A percentile compares a stretch with the other conserved stretches of the same genome.
Conservation (phyloP, 1,140 invertebrate species). For the Danaus plexippus region DNA sequence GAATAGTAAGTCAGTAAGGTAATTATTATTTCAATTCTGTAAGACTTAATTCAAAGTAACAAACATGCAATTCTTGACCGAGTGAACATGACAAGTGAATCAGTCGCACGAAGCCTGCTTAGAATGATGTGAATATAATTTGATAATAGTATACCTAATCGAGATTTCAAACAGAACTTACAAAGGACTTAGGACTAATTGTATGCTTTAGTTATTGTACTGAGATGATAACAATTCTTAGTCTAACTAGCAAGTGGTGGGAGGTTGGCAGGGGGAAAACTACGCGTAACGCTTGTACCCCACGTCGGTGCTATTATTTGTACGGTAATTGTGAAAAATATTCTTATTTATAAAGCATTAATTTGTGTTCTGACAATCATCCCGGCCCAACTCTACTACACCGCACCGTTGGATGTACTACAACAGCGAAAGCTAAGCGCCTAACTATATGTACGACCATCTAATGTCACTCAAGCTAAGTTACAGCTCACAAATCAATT, state of each 20-base stretch:
- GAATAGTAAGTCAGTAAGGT: too few species aligned
- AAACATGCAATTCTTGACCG: too few species aligned
- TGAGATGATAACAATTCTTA: constrained; percentile 36
- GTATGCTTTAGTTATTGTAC: too few species aligned
- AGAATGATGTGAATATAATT: too few species aligned
- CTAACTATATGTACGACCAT: constrained; percentile 56
- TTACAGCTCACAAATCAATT: constrained; percentile 63
- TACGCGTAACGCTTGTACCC: constrained; percentile 36
- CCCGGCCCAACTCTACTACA: constrained; percentile 16
- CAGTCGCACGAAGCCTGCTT: too few species aligned
- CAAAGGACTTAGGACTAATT: too few species aligned
- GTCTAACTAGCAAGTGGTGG: constrained; percentile 56
- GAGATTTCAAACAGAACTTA: too few species aligned
- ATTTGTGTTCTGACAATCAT: constrained; percentile 5
- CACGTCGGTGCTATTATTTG: constrained; percentile 23
- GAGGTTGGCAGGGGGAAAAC: constrained; percentile 39
- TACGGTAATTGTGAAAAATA: constrained; percentile 11
- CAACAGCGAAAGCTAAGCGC: constrained; percentile 37
- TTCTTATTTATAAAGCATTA: constrained; percentile 11
- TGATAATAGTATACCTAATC: too few species aligned
- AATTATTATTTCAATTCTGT: too few species aligned
- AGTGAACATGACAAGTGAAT: too few species aligned
- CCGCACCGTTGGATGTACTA: constrained; percentile 19
- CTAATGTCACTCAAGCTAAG: constrained; percentile 48
- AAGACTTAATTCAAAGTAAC: too few species aligned